Percentiles rank a stretch among this genome's conserved stretches.
phyloP scores from a whole-genome alignment of 2,888 invertebrate species.

The Panzeria rudis region DNA sequence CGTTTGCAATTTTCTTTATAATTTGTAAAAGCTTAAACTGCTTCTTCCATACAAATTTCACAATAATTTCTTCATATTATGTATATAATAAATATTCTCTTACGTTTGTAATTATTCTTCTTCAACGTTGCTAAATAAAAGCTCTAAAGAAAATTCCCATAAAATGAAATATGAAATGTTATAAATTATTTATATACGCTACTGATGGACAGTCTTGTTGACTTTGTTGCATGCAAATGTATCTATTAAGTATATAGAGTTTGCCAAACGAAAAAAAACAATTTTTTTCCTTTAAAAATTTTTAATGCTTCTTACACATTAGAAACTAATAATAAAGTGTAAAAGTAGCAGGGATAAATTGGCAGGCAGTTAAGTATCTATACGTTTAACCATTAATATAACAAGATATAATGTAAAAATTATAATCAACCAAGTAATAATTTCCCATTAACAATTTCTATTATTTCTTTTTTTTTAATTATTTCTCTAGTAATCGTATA shows the following conservation, averaged over 20 bases:
- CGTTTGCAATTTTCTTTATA: background rate
- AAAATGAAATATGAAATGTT: constrained; percentile 38
- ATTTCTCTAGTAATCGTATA: background rate
- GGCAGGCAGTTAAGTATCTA: background rate
- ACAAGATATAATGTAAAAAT: background rate
- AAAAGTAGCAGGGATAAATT: background rate
- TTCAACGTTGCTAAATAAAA: constrained; percentile 14
- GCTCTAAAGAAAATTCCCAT: constrained; percentile 27
- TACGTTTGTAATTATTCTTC: constrained; percentile 33
- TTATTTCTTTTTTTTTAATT: background rate
- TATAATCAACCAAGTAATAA: constrained; percentile 1
- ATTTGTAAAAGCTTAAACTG: background rate
- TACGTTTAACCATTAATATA: background rate
- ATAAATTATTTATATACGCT: constrained; percentile 41
- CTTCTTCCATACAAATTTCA: constrained; percentile 7
- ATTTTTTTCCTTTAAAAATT: background rate
- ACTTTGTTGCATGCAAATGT: constrained; percentile 54
- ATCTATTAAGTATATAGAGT: constrained; percentile 32
- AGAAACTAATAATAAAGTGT: too few species aligned
- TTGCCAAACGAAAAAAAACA: constrained; percentile 9
- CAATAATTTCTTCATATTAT: constrained; percentile 38
- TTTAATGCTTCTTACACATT: background rate
- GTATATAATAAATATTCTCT: constrained; percentile 40
- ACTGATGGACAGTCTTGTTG: constrained; percentile 21
- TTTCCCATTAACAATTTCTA: background rate